These are phyloP conservation scores for Galleria mellonella DNA, from an alignment of 1,140 invertebrate genomes.

Conservation along the genomic window DNA sequence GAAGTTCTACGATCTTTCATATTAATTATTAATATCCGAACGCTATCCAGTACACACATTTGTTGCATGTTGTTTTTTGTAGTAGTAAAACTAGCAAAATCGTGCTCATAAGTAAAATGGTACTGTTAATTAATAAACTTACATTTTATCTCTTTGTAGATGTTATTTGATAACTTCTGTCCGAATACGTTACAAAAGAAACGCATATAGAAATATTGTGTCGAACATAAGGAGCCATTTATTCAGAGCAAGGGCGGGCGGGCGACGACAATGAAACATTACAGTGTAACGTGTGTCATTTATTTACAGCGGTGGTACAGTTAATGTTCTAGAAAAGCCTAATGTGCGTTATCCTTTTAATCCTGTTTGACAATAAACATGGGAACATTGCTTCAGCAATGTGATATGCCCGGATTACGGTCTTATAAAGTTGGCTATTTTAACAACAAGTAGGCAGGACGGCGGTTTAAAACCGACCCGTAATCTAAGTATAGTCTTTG, in stretches of 20 bases:
- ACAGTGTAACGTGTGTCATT: constrained; percentile 26
- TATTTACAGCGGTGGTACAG: constrained; percentile 24
- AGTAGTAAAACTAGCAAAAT: too few species aligned
- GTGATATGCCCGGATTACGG: constrained; percentile 22
- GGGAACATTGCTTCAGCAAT: constrained; percentile 12
- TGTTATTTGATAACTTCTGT: too few species aligned
- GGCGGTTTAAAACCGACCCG: not conserved
- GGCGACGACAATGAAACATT: constrained; percentile 30
- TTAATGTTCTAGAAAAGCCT: constrained; percentile 40
- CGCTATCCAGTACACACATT: too few species aligned
- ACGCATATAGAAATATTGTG: not conserved
- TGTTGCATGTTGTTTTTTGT: too few species aligned
- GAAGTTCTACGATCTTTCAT: too few species aligned
- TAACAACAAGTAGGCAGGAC: constrained; percentile 12
- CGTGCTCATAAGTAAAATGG: too few species aligned
- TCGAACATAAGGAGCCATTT: constrained; percentile 13
- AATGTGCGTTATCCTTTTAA: constrained; percentile 40
- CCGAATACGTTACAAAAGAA: too few species aligned
- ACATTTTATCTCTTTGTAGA: too few species aligned
- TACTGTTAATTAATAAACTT: too few species aligned
- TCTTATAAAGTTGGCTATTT: constrained; percentile 16
- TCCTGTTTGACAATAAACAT: constrained; percentile 42
- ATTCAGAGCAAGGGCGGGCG: constrained; percentile 12
- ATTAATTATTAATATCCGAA: too few species aligned
- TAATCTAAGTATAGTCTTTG: constrained; percentile 1